phyloP scores from a whole-genome alignment of 1,140 invertebrate species.

The Notospermus geniculatus region DNA sequence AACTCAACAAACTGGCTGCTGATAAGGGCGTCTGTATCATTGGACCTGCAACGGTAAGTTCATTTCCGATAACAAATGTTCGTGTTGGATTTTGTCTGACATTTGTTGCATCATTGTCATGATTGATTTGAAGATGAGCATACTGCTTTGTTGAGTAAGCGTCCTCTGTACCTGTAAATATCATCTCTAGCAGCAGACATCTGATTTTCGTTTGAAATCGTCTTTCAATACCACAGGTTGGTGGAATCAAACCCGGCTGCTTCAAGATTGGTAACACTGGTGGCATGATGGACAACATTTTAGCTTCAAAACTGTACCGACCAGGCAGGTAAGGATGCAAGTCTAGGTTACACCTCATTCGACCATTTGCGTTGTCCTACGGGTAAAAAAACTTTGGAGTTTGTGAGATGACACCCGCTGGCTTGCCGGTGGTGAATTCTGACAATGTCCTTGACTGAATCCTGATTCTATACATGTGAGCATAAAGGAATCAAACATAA shows the following conservation, averaged over 20 bases:
- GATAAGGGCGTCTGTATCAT: slow-evolving; percentile 84
- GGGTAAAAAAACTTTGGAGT: too few species aligned
- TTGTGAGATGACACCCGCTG: background rate
- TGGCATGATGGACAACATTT: slow-evolving; percentile 99
- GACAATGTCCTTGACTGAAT: background rate
- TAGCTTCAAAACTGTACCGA: slow-evolving; percentile 94
- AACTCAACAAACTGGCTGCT: slow-evolving; percentile 83
- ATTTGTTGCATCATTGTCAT: background rate
- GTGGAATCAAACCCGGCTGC: slow-evolving; percentile 96
- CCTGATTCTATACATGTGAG: background rate
- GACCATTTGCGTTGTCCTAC: background rate
- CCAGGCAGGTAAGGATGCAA: slow-evolving; percentile 68
- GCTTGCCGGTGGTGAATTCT: background rate
- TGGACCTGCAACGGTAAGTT: slow-evolving; percentile 93
- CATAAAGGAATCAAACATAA: too few species aligned
- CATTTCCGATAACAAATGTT: background rate
- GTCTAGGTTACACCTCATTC: slow-evolving; percentile 13
- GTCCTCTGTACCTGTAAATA: too few species aligned
- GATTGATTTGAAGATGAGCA: background rate
- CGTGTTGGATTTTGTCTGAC: background rate
- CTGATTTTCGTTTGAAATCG: too few species aligned
- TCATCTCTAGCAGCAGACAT: too few species aligned
- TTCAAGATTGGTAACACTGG: slow-evolving; percentile 99
- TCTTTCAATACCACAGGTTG: slow-evolving; percentile 56
- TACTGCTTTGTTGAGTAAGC: background rate